Conservation (phyloP, 2,113 vertebrate genomes). For the Corynorhinus townsendii region DNA sequence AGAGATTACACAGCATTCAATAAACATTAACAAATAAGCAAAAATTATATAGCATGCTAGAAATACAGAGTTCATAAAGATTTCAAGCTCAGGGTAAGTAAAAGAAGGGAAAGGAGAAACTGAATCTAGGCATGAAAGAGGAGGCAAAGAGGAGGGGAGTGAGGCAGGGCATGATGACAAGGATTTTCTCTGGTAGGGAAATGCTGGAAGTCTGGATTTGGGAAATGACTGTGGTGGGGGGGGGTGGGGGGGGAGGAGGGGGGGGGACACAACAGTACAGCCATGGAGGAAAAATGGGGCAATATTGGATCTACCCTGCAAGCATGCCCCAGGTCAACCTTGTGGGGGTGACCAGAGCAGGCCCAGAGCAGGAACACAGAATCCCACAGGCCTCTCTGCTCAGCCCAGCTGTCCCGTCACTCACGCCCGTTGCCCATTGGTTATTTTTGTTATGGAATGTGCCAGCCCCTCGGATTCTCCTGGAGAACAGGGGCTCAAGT, state of each 20-base stretch:
- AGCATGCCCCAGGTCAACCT: neutral
- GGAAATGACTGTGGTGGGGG: too few species aligned
- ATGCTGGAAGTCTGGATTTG: neutral
- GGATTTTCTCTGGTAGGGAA: neutral
- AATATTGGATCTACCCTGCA: neutral
- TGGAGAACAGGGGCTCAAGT: conserved; percentile 76
- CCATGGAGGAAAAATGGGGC: neutral
- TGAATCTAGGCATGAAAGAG: neutral
- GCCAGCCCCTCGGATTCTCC: conserved; percentile 81
- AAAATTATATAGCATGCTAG: neutral
- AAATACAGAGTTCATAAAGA: neutral
- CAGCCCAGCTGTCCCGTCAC: conserved; percentile 83
- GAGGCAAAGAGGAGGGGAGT: neutral
- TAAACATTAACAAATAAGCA: neutral
- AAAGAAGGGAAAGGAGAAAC: neutral
- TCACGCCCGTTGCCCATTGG: conserved; percentile 76
- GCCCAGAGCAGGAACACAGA: conserved; percentile 38
- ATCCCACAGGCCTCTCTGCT: conserved; percentile 26
- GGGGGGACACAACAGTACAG: neutral
- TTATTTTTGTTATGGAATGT: conserved; percentile 87
- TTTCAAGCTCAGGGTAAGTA: neutral
- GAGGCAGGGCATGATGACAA: accelerated
- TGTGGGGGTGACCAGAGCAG: neutral
- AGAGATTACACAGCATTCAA: neutral
- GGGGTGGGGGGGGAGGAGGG: too few species aligned